Evolutionary conservation across 2,888 invertebrate species (phyloP), one percentile per base, ranked within the genome.

Genomic region (Pteria penguin): DNA sequence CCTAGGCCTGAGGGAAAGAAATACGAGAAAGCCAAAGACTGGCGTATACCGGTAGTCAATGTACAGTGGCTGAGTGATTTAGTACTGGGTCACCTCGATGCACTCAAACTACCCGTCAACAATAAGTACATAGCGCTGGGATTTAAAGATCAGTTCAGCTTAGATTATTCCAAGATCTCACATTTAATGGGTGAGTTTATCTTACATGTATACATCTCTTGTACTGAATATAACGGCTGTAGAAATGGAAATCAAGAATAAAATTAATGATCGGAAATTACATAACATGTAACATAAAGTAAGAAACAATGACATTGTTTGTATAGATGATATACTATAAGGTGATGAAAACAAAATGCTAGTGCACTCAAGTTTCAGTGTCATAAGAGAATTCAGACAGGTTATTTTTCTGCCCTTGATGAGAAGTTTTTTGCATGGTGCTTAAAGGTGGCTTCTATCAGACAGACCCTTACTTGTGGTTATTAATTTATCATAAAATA

Each of bases 61-160:
- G 95, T 96, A 0, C 95, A 96, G 84, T 98, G 98, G 98, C 93
- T 99, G 81, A 97, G 96, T 45, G 98, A 98, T 91, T 94, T 98
- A 69, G 94, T 98, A 90, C 95, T 98, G 73, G 98, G 98, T 0
- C 96, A 97, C 91, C 95, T 96, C 91, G 95, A 95, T 79, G 96
- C 96, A 0, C 93, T 97, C 22, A 87, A 89, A 61, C 82, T 90
- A n/a, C 91, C 92, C 4, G 87, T 91, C 29, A 86, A 90, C 57
- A 80, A 81, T 22, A 81, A 97, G 87, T 98, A 97, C 91, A 97
- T 97, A 88, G 97, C 97, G 89, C 97, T 96, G 91, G 95, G 95
- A 84, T 91, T 95, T 67, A 94, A 95, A 4, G 86, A 90, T 57
- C 88, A 86, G 29, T 90, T 90, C 71, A 80, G 83, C 62, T 82